phyloP scores from a whole-genome alignment of 2,113 vertebrate species.

The Okapia johnstoni region DNA sequence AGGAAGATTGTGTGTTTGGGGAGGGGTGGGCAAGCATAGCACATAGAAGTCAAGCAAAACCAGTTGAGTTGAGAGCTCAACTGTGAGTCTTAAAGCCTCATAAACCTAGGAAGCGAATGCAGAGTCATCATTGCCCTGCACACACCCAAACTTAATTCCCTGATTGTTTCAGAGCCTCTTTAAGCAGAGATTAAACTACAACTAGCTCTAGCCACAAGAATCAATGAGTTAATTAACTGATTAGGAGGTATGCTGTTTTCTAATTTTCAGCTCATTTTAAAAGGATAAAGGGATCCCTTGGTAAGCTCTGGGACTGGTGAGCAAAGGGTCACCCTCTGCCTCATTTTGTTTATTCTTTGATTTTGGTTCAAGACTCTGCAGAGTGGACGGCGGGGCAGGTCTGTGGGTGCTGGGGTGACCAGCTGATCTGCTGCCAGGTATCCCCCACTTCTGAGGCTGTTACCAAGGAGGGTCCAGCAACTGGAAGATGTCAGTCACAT shows the following conservation, averaged over 20 bases:
- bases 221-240: constrained; percentile 1
- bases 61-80: not conserved
- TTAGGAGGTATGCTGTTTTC: not conserved
- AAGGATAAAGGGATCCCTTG: not conserved
- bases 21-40: not conserved
- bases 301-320: not conserved
- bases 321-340: not conserved
- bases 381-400: too few relatives aligned
- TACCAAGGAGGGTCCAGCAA: not conserved
- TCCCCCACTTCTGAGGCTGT: not conserved
- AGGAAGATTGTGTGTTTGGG: not conserved
- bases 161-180: not conserved
- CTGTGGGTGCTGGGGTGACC: not conserved
- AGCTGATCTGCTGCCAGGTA: not conserved
- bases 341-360: not conserved
- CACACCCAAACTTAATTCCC: not conserved
- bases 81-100: not conserved
- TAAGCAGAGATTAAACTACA: not conserved
- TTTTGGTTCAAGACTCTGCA: not conserved
- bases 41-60: not conserved
- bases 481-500: not conserved
- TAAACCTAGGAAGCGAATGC: not conserved
- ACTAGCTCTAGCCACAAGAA: not conserved
- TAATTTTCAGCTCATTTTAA: not conserved
- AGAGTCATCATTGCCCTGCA: not conserved